Evolutionary conservation across 1,140 invertebrate species (phyloP).

Genomic region (Galleria mellonella): DNA sequence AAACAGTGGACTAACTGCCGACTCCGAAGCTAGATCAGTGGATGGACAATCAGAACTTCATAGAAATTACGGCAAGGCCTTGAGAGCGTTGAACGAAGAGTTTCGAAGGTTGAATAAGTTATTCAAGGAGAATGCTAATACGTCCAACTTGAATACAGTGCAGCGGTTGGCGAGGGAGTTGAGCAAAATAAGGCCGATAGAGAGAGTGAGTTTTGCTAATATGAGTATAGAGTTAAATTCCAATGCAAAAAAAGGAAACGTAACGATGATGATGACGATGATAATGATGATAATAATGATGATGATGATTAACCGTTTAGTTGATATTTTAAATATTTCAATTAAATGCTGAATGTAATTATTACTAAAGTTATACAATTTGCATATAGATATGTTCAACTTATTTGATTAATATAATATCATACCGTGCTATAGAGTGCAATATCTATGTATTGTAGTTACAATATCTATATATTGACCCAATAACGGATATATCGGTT

Average conservation of each 20-base stretch:
- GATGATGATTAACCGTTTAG: no score
- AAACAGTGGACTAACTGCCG: not conserved
- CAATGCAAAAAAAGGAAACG: not conserved
- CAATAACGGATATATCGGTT: no score
- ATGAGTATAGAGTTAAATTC: slow-evolving; percentile 6
- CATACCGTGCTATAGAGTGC: no score
- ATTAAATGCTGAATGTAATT: no score
- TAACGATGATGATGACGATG: not conserved
- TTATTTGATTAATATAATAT: no score
- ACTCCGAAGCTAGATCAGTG: not conserved
- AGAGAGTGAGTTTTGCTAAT: slow-evolving; percentile 8
- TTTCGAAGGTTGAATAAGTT: slow-evolving; percentile 17
- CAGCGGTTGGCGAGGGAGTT: slow-evolving; percentile 14
- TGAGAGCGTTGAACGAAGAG: slow-evolving; percentile 13
- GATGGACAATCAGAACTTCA: not conserved
- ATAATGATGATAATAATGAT: no score
- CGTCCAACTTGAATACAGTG: slow-evolving; percentile 16
- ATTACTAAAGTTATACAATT: no score
- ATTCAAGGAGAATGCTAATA: slow-evolving; percentile 16
- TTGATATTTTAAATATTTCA: no score
- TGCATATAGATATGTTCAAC: no score
- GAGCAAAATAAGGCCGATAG: slow-evolving; percentile 16
- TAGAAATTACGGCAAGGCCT: slow-evolving; percentile 5
- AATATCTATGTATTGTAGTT: no score
- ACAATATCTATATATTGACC: no score